Evolutionary conservation across 1,140 invertebrate genomes (phyloP), one percentile per base, ranked within the genome.

Genomic region (Halesus radiatus): DNA sequence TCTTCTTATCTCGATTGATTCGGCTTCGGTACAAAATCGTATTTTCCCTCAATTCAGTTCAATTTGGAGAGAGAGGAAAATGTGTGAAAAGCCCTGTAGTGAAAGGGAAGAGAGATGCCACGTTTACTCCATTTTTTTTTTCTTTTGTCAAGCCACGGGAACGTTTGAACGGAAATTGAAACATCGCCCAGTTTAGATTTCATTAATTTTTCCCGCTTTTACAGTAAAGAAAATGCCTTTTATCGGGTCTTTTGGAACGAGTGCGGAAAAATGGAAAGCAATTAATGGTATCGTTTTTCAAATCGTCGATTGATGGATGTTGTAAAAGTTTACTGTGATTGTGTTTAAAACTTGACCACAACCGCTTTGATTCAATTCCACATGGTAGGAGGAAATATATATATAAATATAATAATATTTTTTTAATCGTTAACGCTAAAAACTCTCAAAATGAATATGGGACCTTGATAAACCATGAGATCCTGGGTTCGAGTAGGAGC

Each of bases 141-240:
- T 56, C 54, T 56, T 56, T 56, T 56, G 54, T 56, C 20, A 56
- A 18, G 54, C 54, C 54, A n/a, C 18, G 54, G n/a, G 18, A 56
- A 56, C 16, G 54, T 56, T 56, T 56, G 54, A 56, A 56, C 54
- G 54, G 54, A 56, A 56, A 56, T 56, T 56, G 54, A 56, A 56
- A 56, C 54, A 56, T n/a, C 54, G 54, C n/a, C 54, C n/a, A 18
- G 54, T 18, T 56, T 18, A 56, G 54, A 56, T 56, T 56, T 56
- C 54, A 56, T 56, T 56, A 56, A 56, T 56, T 18, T 56, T 22
- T 22, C 54, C 54, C 20, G n/a, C 20, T 20, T 56, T 56, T 56
- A 18, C 20, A 56, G 54, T 7, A 56, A 56, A 56, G n/a, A 22
- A 56, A 18, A 56, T 22, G n/a, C 54, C 54, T 20, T 56, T 56